Base-by-base conservation (phyloP, 2,797 vertebrate species). In the Nasua narica region DNA sequence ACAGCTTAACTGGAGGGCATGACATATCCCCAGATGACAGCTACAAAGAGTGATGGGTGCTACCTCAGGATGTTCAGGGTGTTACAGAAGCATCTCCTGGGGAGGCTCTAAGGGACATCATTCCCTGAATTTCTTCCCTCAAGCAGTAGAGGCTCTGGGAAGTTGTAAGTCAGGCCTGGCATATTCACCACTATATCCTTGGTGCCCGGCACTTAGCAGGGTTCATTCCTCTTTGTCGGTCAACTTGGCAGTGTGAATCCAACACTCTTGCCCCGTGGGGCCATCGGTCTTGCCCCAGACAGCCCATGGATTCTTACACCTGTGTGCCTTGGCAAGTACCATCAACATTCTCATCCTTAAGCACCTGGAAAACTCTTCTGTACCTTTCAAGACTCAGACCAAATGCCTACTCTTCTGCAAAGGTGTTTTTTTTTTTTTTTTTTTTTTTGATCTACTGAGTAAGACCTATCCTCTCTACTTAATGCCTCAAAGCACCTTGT, bases 261-360 rank as follows among this genome's bases (percentile, higher is more conserved):
- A 4, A 19, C 3, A 16, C 16, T 27, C 21, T 74, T 10, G 1
- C 29, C 29, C 58, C n/a, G 2, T 1, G 52, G 70, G n/a, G 0
- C 58, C 12, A 4, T 56, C 40, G 21, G 27, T 35, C 35, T 79
- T 46, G 56, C 65, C 79, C 52, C 50, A 46, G 16, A 82, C 4
- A 16, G 29, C 25, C 18, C 29, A 7, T 29, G 50, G 2, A 9
- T 74, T 70, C 74, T 52, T 35, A 58, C 2, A 43, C 32, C 60
- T n/a, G 35, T 18, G 19, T 15, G 7, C 12, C 52, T 67, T 27
- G 19, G 35, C 25, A 50, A n/a, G 48, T 62, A 43, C 16, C 23
- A 0, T 52, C 54, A n/a, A n/a, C n/a, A 2, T n/a, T 87, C 35
- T 94, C 14, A 67, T 35, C 27, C n/a, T 35, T 52, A n/a, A 52